phyloP scores from a whole-genome alignment of 2,113 vertebrate species.

The Onychostoma macrolepis region DNA sequence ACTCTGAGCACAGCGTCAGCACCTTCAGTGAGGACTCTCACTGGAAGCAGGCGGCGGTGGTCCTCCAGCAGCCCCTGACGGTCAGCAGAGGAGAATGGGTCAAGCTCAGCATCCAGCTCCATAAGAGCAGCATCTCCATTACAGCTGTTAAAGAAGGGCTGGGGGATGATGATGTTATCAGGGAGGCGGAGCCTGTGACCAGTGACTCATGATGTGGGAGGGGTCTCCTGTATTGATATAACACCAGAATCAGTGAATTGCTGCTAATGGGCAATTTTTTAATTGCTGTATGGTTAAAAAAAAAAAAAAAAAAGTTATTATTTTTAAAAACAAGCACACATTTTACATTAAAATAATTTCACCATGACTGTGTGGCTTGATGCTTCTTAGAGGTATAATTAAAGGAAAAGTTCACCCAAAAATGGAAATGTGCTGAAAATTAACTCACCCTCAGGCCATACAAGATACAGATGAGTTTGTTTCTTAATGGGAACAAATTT shows the following conservation, averaged over 20 bases:
- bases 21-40: constrained; percentile 86
- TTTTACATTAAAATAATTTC: constrained; percentile 28
- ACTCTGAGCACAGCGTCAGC: constrained; percentile 82
- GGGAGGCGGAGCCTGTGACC: background rate
- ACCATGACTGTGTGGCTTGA: background rate
- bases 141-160: constrained; percentile 59
- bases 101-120: constrained; percentile 81
- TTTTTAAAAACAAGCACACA: constrained; percentile 2
- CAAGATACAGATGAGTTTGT: background rate
- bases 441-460: background rate
- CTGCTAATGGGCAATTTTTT: constrained; percentile 1
- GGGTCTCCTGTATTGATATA: background rate
- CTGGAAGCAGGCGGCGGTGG: constrained; percentile 95
- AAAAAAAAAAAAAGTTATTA: background rate
- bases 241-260: background rate
- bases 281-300: background rate
- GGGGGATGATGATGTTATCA: background rate
- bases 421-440: background rate
- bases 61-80: constrained; percentile 84
- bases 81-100: constrained; percentile 84
- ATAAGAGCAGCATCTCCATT: constrained; percentile 93
- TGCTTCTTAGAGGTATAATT: background rate
- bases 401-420: background rate
- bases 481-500: background rate
- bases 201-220: background rate